Conservation (phyloP, 2,888 invertebrate species). For the Cerceris rybyensis region DNA sequence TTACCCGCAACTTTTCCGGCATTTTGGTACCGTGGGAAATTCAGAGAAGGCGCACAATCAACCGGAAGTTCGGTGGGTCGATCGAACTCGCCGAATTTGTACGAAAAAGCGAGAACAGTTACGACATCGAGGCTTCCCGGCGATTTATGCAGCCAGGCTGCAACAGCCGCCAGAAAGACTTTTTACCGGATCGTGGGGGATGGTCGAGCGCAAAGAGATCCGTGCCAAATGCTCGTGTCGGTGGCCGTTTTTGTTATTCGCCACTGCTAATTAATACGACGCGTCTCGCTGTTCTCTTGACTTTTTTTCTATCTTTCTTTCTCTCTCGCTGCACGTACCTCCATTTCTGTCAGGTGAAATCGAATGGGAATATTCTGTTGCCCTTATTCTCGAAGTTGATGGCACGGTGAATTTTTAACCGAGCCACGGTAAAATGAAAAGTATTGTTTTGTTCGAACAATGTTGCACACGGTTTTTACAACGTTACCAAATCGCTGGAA, state of each 20-base stretch:
- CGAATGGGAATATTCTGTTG: too few relatives aligned
- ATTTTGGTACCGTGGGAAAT: too few relatives aligned
- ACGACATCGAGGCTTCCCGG: constrained; percentile 50
- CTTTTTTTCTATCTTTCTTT: too few relatives aligned
- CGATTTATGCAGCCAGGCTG: constrained; percentile 59
- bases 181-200: constrained; percentile 43
- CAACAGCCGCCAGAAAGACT: constrained; percentile 10
- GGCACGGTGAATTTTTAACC: too few relatives aligned
- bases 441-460: too few relatives aligned
- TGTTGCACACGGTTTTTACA: too few relatives aligned
- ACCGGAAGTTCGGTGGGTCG: neutral
- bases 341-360: too few relatives aligned
- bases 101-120: constrained; percentile 1
- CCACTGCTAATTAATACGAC: constrained; percentile 59
- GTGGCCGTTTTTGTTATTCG: constrained; percentile 40
- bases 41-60: neutral
- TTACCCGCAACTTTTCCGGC: too few relatives aligned
- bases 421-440: too few relatives aligned
- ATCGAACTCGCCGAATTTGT: constrained; percentile 2
- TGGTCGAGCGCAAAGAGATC: constrained; percentile 31
- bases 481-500: too few relatives aligned
- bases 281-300: constrained; percentile 3
- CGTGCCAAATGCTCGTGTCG: constrained; percentile 71
- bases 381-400: too few relatives aligned
- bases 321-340: too few relatives aligned